Evolutionary conservation across 37 sponge, comb jelly and placozoan genomes (phyloP).

Genomic region (Corticium candelabrum): DNA sequence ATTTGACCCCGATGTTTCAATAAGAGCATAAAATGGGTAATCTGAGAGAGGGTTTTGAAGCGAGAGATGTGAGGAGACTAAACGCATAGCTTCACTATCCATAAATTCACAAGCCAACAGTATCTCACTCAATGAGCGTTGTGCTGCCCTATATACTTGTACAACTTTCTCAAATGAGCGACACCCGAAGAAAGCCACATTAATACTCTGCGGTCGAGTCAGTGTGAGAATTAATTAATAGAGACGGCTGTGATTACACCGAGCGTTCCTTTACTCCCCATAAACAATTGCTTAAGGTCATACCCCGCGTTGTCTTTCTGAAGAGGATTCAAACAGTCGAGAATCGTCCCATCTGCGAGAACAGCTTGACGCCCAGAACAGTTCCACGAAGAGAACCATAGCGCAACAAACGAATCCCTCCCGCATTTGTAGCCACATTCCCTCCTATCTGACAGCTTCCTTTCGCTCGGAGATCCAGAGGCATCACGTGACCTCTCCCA

Average conservation of each 20-base stretch:
- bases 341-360: conserved; percentile 65
- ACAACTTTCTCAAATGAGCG: conserved; percentile 54
- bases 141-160: conserved; percentile 38
- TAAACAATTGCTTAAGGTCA: conserved; percentile 97
- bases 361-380: conserved; percentile 80
- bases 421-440: conserved; percentile 92
- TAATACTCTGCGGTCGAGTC: conserved; percentile 54
- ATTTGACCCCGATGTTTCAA: conserved; percentile 91
- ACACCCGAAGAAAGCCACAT: conserved; percentile 80
- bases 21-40: conserved; percentile 68
- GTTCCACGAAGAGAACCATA: conserved; percentile 88
- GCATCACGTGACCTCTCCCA: conserved; percentile 67
- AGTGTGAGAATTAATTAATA: conserved; percentile 63
- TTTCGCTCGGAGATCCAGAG: conserved; percentile 88
- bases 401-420: conserved; percentile 79
- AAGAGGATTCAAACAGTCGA: conserved; percentile 65
- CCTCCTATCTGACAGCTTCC: conserved; percentile 97
- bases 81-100: conserved; percentile 47
- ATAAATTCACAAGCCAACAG: conserved; percentile 92
- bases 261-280: conserved; percentile 93
- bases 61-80: conserved; percentile 48
- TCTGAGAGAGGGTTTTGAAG: conserved; percentile 48
- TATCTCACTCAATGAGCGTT: conserved; percentile 68
- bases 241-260: conserved; percentile 83
- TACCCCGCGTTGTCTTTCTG: conserved; percentile 97